A percentile compares a stretch with the other conserved stretches of the same genome.
phyloP scores from a whole-genome alignment of 2,888 invertebrate species.

The Sphaerophoria taeniata region DNA sequence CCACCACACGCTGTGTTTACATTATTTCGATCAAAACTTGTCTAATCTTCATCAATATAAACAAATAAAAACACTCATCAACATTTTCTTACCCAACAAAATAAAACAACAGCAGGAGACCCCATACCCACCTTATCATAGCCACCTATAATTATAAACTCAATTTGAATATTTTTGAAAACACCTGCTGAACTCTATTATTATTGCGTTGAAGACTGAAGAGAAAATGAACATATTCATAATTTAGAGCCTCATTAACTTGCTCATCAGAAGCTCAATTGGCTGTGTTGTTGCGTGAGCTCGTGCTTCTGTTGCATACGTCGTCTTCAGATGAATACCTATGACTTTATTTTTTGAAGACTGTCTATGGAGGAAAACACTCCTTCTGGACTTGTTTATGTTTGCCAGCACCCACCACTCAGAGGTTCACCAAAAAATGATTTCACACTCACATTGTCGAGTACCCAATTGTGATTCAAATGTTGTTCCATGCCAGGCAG shows the following conservation, averaged over 20 bases:
- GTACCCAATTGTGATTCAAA: conserved; percentile 56
- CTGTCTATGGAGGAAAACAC: conserved; percentile 23
- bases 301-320: conserved; percentile 27
- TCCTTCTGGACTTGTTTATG: conserved; percentile 50
- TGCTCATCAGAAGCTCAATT: conserved; percentile 32
- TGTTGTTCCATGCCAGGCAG: conserved; percentile 26
- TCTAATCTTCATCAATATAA: conserved; percentile 18
- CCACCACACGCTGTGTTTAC: conserved; percentile 20
- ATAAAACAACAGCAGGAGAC: conserved; percentile 54
- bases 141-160: conserved; percentile 68
- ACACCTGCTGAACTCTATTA: conserved; percentile 20
- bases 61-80: conserved; percentile 21
- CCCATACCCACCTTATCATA: conserved; percentile 52
- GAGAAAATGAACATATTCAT: neutral
- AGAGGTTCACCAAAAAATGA: conserved; percentile 13
- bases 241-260: conserved; percentile 51
- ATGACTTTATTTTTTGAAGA: conserved; percentile 37
- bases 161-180: conserved; percentile 57
- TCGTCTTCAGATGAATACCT: conserved; percentile 29
- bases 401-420: conserved; percentile 39
- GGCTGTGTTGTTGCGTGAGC: neutral
- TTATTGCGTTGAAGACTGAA: neutral
- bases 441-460: conserved; percentile 38
- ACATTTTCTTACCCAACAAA: neutral
- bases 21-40: conserved; percentile 4